Conservation (phyloP, 2,888 invertebrate species). For the Zaprionus bogoriensis region DNA sequence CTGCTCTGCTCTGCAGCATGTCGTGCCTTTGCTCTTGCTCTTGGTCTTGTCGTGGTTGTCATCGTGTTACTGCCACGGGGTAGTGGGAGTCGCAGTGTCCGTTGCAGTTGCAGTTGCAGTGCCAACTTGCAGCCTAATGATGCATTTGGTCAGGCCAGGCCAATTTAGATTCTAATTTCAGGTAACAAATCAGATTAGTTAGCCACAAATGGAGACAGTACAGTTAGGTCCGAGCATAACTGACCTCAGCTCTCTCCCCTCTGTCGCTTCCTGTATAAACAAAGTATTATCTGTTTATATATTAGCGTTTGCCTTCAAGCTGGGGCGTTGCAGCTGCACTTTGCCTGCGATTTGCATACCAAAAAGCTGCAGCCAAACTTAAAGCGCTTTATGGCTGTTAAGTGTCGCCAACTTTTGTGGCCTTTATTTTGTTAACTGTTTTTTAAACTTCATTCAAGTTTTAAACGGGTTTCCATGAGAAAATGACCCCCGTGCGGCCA, state of each 20-base stretch:
- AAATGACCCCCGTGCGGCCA: conserved; percentile 32
- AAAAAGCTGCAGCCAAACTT: conserved; percentile 5
- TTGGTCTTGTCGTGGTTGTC: conserved; percentile 57
- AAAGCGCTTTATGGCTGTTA: conserved; percentile 57
- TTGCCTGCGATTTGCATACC: neutral
- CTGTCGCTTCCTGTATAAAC: too few species aligned
- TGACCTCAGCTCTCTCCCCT: conserved; percentile 19
- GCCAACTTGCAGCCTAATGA: conserved; percentile 65
- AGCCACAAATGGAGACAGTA: conserved; percentile 46
- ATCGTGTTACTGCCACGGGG: conserved; percentile 50
- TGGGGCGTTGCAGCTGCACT: too few species aligned
- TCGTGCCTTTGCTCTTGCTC: conserved; percentile 28
- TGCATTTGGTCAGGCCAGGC: conserved; percentile 58
- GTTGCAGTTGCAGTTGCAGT: conserved; percentile 21
- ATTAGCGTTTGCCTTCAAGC: too few species aligned
- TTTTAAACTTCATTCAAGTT: conserved; percentile 55
- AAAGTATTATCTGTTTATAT: too few species aligned
- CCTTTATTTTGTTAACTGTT: conserved; percentile 50
- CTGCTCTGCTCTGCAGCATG: neutral
- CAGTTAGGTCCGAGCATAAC: conserved; percentile 41
- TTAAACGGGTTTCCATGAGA: conserved; percentile 36
- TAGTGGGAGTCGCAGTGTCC: conserved; percentile 45
- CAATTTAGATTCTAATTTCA: conserved; percentile 76
- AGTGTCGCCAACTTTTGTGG: conserved; percentile 70
- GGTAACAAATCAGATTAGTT: conserved; percentile 71